Conservation (phyloP, 1,140 invertebrate species). For the Bradynema listronoti region DNA sequence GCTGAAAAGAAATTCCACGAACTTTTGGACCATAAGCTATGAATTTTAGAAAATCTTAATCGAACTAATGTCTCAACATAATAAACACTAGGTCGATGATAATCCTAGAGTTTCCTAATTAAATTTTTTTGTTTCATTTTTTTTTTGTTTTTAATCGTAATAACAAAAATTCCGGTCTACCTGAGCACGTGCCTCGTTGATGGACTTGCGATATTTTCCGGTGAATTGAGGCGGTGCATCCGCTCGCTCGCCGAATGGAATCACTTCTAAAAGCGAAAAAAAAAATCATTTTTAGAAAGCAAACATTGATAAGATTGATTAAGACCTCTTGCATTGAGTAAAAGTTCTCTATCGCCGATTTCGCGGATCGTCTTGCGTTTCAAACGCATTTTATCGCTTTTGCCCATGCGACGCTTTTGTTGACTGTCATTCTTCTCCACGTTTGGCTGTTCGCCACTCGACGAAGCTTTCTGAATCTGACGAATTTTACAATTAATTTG, state of each 20-base stretch:
- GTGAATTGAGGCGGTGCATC: conserved; percentile 28
- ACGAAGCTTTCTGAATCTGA: too few relatives aligned
- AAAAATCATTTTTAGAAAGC: conserved; percentile 3
- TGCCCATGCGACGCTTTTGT: conserved; percentile 12
- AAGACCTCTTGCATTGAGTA: conserved; percentile 28
- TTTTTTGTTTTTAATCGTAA: too few relatives aligned
- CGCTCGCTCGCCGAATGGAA: conserved; percentile 26
- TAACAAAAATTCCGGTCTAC: background rate
- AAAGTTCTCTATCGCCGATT: conserved; percentile 11
- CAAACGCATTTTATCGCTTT: conserved; percentile 20
- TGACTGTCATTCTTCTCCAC: background rate
- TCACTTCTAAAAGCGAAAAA: conserved; percentile 19
- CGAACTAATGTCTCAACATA: too few relatives aligned
- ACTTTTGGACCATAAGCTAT: too few relatives aligned
- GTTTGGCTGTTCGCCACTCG: background rate
- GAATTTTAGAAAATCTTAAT: too few relatives aligned
- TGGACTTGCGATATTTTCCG: conserved; percentile 6
- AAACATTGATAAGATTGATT: background rate
- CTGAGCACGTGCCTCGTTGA: conserved; percentile 16
- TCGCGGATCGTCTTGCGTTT: background rate
- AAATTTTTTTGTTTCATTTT: too few relatives aligned
- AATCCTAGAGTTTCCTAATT: too few relatives aligned
- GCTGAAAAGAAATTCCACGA: too few relatives aligned
- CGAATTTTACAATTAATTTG: too few relatives aligned
- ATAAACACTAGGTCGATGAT: too few relatives aligned